Percentiles rank a stretch among this genome's conserved stretches.
phyloP scores from a whole-genome alignment of 2,888 invertebrate species.

The Steinernema scapterisci region DNA sequence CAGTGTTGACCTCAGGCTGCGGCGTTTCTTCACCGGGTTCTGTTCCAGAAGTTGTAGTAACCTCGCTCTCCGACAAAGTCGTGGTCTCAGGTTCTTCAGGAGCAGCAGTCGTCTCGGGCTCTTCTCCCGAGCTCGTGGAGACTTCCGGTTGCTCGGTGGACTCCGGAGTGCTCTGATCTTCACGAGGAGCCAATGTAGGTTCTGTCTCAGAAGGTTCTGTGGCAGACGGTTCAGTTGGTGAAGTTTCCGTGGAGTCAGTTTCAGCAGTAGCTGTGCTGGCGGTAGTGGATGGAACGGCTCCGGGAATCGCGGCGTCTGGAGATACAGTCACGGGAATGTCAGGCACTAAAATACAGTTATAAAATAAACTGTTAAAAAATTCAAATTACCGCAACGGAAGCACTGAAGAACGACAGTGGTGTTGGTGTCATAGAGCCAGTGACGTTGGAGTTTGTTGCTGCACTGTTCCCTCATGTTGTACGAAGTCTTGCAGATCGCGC shows the following conservation, averaged over 20 bases:
- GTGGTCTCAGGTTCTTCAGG: background rate
- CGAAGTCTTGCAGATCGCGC: slow-evolving; percentile 43
- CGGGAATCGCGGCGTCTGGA: slow-evolving; percentile 33
- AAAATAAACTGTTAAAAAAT: background rate
- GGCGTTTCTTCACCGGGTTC: slow-evolving; percentile 11
- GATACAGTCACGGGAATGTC: slow-evolving; percentile 43
- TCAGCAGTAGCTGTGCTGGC: slow-evolving; percentile 24
- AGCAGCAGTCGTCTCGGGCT: background rate
- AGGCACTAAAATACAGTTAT: slow-evolving; percentile 38
- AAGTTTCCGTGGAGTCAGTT: slow-evolving; percentile 17
- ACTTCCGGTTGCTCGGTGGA: background rate
- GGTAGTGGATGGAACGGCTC: background rate
- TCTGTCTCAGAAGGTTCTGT: background rate
- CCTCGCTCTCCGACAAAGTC: background rate
- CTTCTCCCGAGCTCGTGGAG: background rate
- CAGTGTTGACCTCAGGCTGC: background rate
- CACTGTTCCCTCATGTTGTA: slow-evolving; percentile 39
- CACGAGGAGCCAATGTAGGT: background rate
- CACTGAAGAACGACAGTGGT: slow-evolving; percentile 57
- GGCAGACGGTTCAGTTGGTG: background rate
- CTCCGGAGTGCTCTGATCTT: background rate
- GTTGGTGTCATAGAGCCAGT: slow-evolving; percentile 41
- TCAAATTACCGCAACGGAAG: slow-evolving; percentile 60
- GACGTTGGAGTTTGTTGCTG: slow-evolving; percentile 39
- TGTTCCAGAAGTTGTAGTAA: background rate